Evolutionary conservation across 2,113 vertebrate species (phyloP).

Genomic region (Bothrops jararaca): DNA sequence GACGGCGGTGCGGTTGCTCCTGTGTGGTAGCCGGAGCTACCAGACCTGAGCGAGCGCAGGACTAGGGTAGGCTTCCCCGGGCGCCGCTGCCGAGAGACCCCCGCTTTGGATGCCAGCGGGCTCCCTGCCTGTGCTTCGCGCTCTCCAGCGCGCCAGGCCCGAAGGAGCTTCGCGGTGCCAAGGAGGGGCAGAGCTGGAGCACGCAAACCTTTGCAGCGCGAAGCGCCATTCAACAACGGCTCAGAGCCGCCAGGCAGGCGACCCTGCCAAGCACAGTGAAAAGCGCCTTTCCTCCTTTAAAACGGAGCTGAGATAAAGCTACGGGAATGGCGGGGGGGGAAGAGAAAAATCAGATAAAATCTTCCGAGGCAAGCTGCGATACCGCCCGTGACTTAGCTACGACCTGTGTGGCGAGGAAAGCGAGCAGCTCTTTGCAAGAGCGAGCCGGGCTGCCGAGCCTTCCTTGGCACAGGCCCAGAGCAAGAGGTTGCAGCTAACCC

Average conservation of each 20-base stretch:
- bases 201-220: background rate
- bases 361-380: background rate
- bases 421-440: background rate
- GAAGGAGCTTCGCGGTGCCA: constrained; percentile 31
- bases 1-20: constrained; percentile 26
- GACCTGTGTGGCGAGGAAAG: background rate
- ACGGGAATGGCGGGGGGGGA: background rate
- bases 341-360: background rate
- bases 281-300: constrained; percentile 45
- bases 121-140: constrained; percentile 18
- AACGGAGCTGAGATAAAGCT: constrained; percentile 32
- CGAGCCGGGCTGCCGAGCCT: background rate
- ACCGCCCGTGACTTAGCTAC: background rate
- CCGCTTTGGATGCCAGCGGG: constrained; percentile 35
- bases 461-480: constrained; percentile 1
- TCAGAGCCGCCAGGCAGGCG: constrained; percentile 51
- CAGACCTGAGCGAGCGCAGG: constrained; percentile 32
- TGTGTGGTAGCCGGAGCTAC: constrained; percentile 34
- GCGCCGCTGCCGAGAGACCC: constrained; percentile 38
- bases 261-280: constrained; percentile 57
- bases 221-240: constrained; percentile 45
- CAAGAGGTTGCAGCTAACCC: background rate
- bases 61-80: constrained; percentile 24
- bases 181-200: constrained; percentile 36
- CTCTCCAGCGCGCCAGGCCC: constrained; percentile 30